A percentile compares a stretch with the other conserved stretches of the same genome.
phyloP scores from a whole-genome alignment of 2,797 vertebrate genomes.

The Arremon brunneinucha region DNA sequence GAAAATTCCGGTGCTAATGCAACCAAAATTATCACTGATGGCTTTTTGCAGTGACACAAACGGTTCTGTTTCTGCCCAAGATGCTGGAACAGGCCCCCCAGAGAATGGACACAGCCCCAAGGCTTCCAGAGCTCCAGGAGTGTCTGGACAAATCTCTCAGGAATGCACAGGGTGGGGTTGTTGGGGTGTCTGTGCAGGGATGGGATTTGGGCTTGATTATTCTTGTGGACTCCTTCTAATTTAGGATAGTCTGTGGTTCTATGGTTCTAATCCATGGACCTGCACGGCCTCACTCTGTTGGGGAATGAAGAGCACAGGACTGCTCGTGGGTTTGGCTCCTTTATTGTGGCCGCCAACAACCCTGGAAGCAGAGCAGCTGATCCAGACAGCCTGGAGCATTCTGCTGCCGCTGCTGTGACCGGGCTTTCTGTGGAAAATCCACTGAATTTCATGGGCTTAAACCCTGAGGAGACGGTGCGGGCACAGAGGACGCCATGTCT shows the following conservation, averaged over 20 bases:
- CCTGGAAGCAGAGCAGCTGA: neutral
- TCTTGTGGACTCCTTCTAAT: neutral
- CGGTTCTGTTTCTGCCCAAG: accelerated
- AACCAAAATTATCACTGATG: neutral
- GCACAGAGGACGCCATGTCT: accelerated
- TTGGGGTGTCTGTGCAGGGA: neutral
- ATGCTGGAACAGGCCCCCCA: neutral
- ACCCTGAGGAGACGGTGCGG: accelerated
- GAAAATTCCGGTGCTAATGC: neutral
- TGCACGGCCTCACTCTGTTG: accelerated
- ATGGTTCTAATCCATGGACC: neutral
- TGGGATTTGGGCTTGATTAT: accelerated
- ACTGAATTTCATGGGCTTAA: accelerated
- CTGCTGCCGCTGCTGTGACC: accelerated
- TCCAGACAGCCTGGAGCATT: accelerated
- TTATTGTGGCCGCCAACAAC: accelerated
- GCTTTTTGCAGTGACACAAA: neutral
- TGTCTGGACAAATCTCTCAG: accelerated
- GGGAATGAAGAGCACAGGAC: neutral
- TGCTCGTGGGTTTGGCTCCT: neutral
- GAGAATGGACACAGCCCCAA: neutral
- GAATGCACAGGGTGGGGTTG: neutral
- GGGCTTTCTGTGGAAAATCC: accelerated
- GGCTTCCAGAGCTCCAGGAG: neutral
- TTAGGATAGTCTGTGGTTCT: neutral